These are phyloP conservation scores for Tauraco erythrolophus DNA, from an alignment of 2,113 vertebrate genomes.

Conservation along the genomic window DNA sequence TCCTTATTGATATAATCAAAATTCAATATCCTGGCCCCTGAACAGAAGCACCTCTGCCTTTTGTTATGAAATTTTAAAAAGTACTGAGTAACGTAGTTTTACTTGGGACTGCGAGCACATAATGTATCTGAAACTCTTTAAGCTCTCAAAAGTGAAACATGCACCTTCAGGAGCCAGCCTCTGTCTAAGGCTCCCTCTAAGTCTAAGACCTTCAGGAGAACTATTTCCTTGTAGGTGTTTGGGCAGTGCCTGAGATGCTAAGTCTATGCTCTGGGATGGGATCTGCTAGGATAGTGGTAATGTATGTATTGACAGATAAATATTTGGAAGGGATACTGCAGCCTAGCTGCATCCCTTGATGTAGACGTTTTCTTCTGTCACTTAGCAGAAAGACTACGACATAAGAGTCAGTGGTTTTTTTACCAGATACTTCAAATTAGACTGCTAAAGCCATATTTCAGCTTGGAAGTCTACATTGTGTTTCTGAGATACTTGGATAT, in stretches of 20 bases:
- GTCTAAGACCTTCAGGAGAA: not conserved
- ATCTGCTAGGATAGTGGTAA: not conserved
- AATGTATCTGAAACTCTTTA: not conserved
- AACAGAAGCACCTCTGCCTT: not conserved
- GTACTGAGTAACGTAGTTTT: not conserved
- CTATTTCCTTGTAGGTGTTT: not conserved
- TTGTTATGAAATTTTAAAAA: not conserved
- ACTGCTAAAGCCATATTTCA: not conserved
- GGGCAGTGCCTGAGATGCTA: not conserved
- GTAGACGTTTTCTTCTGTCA: not conserved
- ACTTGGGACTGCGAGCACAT: not conserved
- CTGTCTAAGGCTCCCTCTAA: not conserved
- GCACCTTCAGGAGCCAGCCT: not conserved
- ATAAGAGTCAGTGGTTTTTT: not conserved
- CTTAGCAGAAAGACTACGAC: not conserved
- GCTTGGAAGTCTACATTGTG: not conserved
- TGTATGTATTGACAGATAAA: not conserved
- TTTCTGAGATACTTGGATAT: not conserved
- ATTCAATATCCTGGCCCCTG: not conserved
- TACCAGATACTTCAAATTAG: not conserved
- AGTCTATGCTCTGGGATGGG: not conserved
- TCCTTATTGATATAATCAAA: not conserved
- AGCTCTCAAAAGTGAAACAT: accelerated
- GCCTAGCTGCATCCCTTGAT: not conserved
- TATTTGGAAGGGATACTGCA: not conserved